phyloP scores from a whole-genome alignment of 2,888 invertebrate species.

The Barypeithes pellucidus region DNA sequence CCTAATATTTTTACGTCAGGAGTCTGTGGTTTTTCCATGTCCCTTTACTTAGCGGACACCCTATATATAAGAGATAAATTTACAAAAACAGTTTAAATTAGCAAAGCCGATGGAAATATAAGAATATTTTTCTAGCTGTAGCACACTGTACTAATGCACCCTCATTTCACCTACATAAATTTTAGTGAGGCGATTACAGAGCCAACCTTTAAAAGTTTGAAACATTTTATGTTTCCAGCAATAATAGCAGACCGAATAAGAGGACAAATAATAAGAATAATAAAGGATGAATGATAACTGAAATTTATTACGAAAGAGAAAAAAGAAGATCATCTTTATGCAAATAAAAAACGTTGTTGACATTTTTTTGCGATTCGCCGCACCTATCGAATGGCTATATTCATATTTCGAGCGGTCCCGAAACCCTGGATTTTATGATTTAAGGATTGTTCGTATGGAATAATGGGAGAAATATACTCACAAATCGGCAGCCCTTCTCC shows the following conservation, averaged over 20 bases:
- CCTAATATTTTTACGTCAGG: no score
- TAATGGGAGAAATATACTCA: slow-evolving; percentile 32
- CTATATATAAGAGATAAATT: no score
- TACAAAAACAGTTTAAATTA: no score
- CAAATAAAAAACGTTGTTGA: slow-evolving; percentile 21
- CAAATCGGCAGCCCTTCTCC: slow-evolving; percentile 30
- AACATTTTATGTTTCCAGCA: no score
- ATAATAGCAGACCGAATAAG: not conserved
- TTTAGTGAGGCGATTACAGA: no score
- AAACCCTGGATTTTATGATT: slow-evolving; percentile 33
- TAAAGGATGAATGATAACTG: not conserved
- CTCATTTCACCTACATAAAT: no score
- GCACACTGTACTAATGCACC: no score
- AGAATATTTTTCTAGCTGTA: no score
- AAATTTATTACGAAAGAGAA: not conserved
- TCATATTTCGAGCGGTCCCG: slow-evolving; percentile 18
- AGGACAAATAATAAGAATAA: not conserved
- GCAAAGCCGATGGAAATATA: no score
- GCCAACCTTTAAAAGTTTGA: no score
- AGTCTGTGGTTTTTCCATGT: no score
- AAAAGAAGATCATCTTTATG: slow-evolving; percentile 1
- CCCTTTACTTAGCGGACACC: no score
- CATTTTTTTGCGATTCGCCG: slow-evolving; percentile 17
- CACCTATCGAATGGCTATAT: slow-evolving; percentile 4
- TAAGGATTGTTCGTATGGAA: slow-evolving; percentile 31